Base-by-base conservation (phyloP, 2,797 vertebrate species). In the Scleropages formosus region DNA sequence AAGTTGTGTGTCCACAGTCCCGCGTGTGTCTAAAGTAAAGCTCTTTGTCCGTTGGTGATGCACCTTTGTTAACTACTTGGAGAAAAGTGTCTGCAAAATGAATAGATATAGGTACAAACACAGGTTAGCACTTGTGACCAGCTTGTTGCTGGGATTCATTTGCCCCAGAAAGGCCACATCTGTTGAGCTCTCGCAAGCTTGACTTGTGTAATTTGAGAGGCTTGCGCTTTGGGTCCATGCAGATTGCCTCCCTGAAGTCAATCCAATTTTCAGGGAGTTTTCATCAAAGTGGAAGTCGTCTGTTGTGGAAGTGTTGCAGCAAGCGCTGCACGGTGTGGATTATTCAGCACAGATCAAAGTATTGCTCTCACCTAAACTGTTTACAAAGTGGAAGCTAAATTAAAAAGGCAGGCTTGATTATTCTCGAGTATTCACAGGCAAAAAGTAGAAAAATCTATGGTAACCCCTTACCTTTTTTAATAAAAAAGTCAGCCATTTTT, bases 181-280 rank as follows among this genome's bases (percentile, higher is more conserved):
- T 24, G 8, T 24, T 20, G 10, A 24, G 22, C 11, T 51, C 47
- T 49, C 22, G 26, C 26, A 11, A 26, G 2, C 51, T 13, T 16
- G 15, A 51, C 15, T 15, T 26, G 67, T 18, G 47, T 26, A 12
- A 22, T 69, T 44, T 20, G 47, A 24, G 31, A 39, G 15, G 12
- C 1, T 12, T 44, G 18, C 22, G 66, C 53, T 47, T 46, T 9
- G 24, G 20, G 18, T 16, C 13, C 12, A 8, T 56, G 68, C 49
- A 56, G 47, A 71, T 71, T 71, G 47, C 24, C 68, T 51, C 49
- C 31, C 68, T 56, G 24, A 56, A n/a, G 24, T 58, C 68, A 71
- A 53, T 31, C 51, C 53, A 26, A 58, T 27, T 20, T n/a, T 70
- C 7, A 70, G 20, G 22, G 31, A n/a, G 63, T 27, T n/a, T 22